Evolutionary conservation across 2,797 vertebrate species (phyloP).

Genomic region (Mormyrus hasselquistii): DNA sequence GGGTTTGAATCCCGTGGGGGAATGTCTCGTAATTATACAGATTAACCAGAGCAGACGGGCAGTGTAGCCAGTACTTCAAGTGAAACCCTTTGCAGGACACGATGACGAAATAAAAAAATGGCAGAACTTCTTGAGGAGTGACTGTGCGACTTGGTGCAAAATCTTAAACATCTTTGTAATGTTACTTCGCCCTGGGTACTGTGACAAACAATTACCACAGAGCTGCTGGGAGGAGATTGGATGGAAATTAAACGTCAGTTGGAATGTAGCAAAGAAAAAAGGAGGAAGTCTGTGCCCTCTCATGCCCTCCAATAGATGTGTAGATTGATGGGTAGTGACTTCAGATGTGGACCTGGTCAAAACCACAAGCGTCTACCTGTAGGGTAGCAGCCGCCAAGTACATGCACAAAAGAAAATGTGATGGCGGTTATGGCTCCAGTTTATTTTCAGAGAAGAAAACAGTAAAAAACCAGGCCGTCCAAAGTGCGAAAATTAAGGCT

Average conservation of each 20-base stretch:
- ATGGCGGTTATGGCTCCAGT: neutral
- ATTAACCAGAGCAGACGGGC: neutral
- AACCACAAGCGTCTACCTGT: neutral
- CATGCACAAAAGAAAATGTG: neutral
- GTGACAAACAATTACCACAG: neutral
- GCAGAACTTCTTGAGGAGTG: neutral
- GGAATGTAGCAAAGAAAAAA: neutral
- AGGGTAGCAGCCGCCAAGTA: neutral
- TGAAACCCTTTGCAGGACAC: neutral
- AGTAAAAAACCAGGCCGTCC: neutral
- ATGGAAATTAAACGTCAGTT: neutral
- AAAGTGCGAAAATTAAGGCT: neutral
- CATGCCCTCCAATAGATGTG: neutral
- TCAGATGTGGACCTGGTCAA: neutral
- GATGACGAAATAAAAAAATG: neutral
- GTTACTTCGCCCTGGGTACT: neutral
- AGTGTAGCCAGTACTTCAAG: neutral
- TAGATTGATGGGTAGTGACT: neutral
- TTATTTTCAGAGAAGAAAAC: neutral
- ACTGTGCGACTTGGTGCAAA: neutral
- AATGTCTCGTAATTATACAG: neutral
- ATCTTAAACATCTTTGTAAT: neutral
- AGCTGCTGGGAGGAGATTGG: neutral
- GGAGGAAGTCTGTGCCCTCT: neutral
- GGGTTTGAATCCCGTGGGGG: neutral